Base-by-base conservation (phyloP, 2,797 vertebrate genomes). In the Acipenser ruthenus region DNA sequence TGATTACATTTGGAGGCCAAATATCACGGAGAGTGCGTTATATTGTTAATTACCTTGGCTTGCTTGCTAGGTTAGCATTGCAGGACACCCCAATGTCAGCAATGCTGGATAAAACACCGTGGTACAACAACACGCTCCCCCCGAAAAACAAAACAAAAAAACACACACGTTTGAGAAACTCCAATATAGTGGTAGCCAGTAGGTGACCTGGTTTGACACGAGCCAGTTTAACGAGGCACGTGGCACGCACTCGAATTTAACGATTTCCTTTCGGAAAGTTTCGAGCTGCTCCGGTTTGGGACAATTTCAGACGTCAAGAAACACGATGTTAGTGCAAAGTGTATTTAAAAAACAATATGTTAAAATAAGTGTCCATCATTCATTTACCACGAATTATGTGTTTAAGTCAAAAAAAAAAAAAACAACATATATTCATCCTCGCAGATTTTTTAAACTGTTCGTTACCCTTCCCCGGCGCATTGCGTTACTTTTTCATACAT, bases 41-140 rank as follows among this genome's bases (percentile, higher is more conserved):
- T 37, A 1, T 37, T 37, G 23, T 55, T 9, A 55, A 55, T 9
- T 55, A 6, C 52, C 4, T 5, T 52, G 52, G 9, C 9, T 55
- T 9, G n/a, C 5, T 55, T 55, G n/a, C 52, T n/a, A n/a, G 9
- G 12, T n/a, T n/a, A 55, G 2, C 2, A 60, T 7, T 18, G 23
- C 59, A 67, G 78, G 76, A 60, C 73, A 51, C 70, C 71, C 75
- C 65, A 79, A 80, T 76, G 78, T 77, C 78, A 78, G 23, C n/a
- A n/a, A 4, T 55, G 52, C n/a, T 55, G n/a, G 5, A n/a, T 55
- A 55, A 37, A 55, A n/a, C 52, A 55, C 6, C n/a, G 52, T 55
- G 52, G 23, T 37, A 37, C 23, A 37, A 37, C 2, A 37, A 37
- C 23, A 37, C 23, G 23, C 23, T 37, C 23, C 23, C 23, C 23